A percentile compares a stretch with the other conserved stretches of the same genome.
These are phyloP conservation scores for Urocolius indicus DNA, from an alignment of 2,113 vertebrate species.

Conservation along the genomic window DNA sequence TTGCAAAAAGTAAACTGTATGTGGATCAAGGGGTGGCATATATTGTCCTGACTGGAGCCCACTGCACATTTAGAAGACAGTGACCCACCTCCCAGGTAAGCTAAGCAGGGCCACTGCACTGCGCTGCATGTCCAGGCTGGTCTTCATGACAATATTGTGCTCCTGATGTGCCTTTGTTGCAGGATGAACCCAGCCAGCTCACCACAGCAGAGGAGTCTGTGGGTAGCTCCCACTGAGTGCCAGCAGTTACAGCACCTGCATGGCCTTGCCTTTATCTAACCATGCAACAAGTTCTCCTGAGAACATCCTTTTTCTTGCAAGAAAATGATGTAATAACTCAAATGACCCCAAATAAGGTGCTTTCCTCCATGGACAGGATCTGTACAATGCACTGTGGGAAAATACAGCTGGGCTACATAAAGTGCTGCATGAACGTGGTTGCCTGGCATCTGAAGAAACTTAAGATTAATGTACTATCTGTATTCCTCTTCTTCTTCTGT, in stretches of 20 bases:
- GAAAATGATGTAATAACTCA: neutral
- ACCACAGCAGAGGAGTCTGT: neutral
- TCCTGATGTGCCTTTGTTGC: neutral
- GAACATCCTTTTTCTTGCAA: neutral
- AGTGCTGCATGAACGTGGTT: rapidly evolving
- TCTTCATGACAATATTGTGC: neutral
- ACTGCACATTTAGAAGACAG: neutral
- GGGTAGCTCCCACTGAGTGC: rapidly evolving
- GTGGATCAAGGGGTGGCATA: neutral
- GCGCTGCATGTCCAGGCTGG: neutral
- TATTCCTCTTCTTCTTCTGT: neutral
- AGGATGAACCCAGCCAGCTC: neutral
- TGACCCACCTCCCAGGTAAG: neutral
- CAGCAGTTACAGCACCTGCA: rapidly evolving
- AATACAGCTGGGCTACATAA: neutral
- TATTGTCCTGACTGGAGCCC: rapidly evolving
- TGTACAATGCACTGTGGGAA: rapidly evolving
- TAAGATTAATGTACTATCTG: neutral
- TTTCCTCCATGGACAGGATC: neutral
- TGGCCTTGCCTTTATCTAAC: neutral
- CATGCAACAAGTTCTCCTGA: neutral
- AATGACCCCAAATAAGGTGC: rapidly evolving
- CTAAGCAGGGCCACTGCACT: neutral
- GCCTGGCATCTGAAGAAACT: neutral
- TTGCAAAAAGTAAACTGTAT: neutral